Conservation (phyloP, 2,888 invertebrate species). For the Seira ritae region DNA sequence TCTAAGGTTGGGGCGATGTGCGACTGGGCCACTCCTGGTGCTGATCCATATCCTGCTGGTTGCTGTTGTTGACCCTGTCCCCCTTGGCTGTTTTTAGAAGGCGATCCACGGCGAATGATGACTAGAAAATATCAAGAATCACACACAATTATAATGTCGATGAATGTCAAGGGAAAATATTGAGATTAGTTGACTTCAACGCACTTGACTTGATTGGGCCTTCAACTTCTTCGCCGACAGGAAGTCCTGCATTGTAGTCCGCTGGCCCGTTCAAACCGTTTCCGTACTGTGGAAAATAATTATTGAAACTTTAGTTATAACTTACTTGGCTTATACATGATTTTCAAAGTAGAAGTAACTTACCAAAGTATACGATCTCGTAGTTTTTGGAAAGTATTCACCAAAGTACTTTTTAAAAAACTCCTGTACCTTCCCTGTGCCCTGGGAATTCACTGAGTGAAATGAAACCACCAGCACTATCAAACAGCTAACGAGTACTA, state of each 20-base stretch:
- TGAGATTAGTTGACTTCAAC: too few relatives aligned
- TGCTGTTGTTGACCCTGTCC: not conserved
- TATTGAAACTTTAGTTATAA: too few relatives aligned
- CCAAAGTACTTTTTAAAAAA: constrained; percentile 56
- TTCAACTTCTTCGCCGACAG: constrained; percentile 31
- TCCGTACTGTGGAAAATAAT: constrained; percentile 49
- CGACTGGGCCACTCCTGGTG: too few relatives aligned
- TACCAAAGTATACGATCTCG: constrained; percentile 58
- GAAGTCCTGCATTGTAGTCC: constrained; percentile 48
- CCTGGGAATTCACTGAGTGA: constrained; percentile 26
- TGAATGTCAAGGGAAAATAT: too few relatives aligned
- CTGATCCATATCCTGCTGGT: not conserved
- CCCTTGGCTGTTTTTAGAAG: too few relatives aligned
- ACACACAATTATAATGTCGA: too few relatives aligned
- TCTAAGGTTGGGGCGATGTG: not conserved
- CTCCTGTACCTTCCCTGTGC: constrained; percentile 48
- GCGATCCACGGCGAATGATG: constrained; percentile 32
- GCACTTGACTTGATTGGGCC: constrained; percentile 37
- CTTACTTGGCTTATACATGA: too few relatives aligned
- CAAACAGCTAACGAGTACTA: not conserved
- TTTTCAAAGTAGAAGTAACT: not conserved
- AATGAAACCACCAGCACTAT: not conserved
- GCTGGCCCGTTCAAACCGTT: constrained; percentile 59
- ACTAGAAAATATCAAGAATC: too few relatives aligned
- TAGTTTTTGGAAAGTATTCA: constrained; percentile 51